Conservation (phyloP, 1,140 invertebrate genomes). For the Atta colombica region DNA sequence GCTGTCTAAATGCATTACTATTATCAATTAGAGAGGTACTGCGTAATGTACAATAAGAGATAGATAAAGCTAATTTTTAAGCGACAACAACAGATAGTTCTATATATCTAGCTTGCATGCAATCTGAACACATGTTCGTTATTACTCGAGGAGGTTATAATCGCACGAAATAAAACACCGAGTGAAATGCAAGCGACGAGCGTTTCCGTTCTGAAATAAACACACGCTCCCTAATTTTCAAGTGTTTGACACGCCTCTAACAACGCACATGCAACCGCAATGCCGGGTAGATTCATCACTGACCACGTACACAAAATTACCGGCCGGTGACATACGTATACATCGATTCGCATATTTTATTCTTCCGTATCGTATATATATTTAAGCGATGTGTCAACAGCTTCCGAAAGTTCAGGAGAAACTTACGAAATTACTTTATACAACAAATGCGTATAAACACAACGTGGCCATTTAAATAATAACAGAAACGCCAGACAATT, state of each 20-base stretch:
- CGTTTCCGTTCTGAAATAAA: neutral
- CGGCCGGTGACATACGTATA: constrained; percentile 72
- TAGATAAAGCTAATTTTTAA: neutral
- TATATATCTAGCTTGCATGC: neutral
- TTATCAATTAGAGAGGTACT: neutral
- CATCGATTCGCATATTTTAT: constrained; percentile 49
- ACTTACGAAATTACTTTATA: constrained; percentile 68
- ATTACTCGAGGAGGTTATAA: constrained; percentile 36
- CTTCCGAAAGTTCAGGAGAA: neutral
- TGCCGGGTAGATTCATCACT: constrained; percentile 17
- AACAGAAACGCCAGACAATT: constrained; percentile 54
- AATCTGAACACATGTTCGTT: neutral
- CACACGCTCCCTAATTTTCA: neutral
- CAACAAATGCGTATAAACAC: constrained; percentile 65
- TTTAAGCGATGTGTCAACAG: neutral
- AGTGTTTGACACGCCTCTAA: neutral
- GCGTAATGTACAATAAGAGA: neutral
- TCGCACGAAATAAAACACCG: neutral
- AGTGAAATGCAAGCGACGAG: neutral
- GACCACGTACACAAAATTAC: constrained; percentile 77
- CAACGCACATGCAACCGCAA: neutral
- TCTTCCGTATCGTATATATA: constrained; percentile 31
- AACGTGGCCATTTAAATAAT: constrained; percentile 70
- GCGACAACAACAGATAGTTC: neutral
- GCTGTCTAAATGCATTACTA: too few species aligned